Percentiles rank a stretch among this genome's conserved stretches.
Conservation (phyloP, 2,888 invertebrate species). For the Diaprepes abbreviatus region DNA sequence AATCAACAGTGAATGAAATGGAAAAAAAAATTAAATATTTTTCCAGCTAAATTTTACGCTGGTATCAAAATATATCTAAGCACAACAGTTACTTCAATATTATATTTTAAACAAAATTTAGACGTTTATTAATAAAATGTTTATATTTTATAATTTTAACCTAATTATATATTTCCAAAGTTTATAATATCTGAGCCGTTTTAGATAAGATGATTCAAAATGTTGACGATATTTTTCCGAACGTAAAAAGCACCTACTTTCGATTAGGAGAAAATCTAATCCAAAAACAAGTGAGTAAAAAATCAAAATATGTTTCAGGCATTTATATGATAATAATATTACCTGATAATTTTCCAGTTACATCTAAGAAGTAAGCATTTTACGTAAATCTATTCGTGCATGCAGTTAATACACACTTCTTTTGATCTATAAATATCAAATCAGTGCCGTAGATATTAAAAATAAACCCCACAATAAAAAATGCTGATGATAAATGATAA, state of each 20-base stretch:
- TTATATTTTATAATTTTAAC: too few relatives aligned
- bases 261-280: too few relatives aligned
- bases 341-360: background rate
- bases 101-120: too few relatives aligned
- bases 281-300: background rate
- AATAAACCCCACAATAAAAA: too few relatives aligned
- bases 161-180: too few relatives aligned
- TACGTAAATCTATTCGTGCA: conserved; percentile 7
- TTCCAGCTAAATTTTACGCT: too few relatives aligned
- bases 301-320: background rate
- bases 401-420: conserved; percentile 3
- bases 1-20: too few relatives aligned
- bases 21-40: too few relatives aligned
- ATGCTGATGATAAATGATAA: too few relatives aligned
- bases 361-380: conserved; percentile 1
- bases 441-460: background rate
- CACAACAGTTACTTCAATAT: too few relatives aligned
- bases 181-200: background rate
- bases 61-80: too few relatives aligned
- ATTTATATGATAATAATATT: background rate
- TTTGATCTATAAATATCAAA: conserved; percentile 19
- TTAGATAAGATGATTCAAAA: background rate
- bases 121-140: too few relatives aligned
- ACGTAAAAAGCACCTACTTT: background rate
- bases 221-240: background rate